A percentile compares a stretch with the other conserved stretches of the same genome.
Evolutionary conservation across 1,140 invertebrate species (phyloP).

Genomic region (Mesaphorura yosii): DNA sequence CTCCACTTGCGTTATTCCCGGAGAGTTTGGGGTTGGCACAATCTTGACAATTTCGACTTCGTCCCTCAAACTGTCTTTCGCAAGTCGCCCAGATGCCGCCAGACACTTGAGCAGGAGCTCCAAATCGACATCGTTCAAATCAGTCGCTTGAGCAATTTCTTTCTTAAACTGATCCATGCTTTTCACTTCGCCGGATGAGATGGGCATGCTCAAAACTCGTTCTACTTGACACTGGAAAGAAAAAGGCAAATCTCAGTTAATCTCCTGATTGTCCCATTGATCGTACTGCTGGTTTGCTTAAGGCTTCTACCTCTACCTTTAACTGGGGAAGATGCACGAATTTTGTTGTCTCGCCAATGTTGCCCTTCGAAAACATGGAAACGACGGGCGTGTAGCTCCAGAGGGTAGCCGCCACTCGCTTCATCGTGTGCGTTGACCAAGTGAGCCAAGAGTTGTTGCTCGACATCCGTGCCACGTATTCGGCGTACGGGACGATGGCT

Average conservation of each 20-base stretch:
- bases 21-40: neutral
- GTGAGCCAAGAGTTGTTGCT: neutral
- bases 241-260: neutral
- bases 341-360: neutral
- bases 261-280: neutral
- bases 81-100: neutral
- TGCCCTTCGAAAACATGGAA: neutral
- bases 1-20: conserved; percentile 6
- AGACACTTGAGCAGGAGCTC: neutral
- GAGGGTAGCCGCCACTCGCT: neutral
- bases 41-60: conserved; percentile 9
- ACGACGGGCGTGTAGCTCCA: neutral
- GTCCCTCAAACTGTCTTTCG: conserved; percentile 1
- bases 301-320: too few relatives aligned
- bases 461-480: neutral
- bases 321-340: conserved; percentile 4
- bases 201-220: neutral
- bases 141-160: neutral
- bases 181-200: conserved; percentile 5
- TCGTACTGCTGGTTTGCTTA: neutral
- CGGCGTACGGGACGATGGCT: neutral
- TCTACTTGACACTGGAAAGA: neutral
- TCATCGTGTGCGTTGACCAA: conserved; percentile 7
- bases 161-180: conserved; percentile 7
- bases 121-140: neutral